Base-by-base conservation (phyloP, 2,888 invertebrate genomes). In the Calameuta idolon region DNA sequence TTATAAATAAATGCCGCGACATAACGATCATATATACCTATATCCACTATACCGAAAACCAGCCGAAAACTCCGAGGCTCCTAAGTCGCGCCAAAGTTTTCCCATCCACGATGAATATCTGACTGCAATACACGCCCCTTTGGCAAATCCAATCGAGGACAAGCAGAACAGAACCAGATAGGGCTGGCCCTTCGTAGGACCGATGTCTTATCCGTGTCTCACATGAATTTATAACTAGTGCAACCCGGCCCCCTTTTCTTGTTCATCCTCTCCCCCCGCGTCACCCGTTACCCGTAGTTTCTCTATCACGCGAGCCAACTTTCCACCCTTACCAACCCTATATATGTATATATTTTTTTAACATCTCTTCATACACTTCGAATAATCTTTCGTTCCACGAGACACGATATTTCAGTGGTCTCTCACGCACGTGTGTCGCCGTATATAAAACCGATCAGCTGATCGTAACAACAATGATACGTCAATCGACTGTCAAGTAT, bases 1-100 rank as follows among this genome's bases (percentile, higher is more conserved):
- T 83, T 81, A 80, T 81, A 79, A 79, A 81, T 80, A 80, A 83
- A 82, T 79, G 78, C 81, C 80, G 73, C 78, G 23, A 55, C 55
- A 9, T 55, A 55, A 55, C 55, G 55, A 55, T n/a, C n/a, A n/a
- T 23, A 9, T 23, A 9, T 23, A 55, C 55, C 55, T 9, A 23
- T 55, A 23, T 55, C 9, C 23, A 1, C 55, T 23, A 23, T 55
- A 55, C 23, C 5, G 5, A 55, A 55, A 55, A 55, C 55, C 55
- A 23, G 55, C 55, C 55, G 5, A 55, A 71, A 33, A 34, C 34
- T 71, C 11, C 9, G 33, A 71, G 15, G 30, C 34, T 71, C 71
- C 31, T 12, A 31, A 71, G 71, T 71, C 34, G 33, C 34, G 71
- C 23, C n/a, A 71, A 71, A 71, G 71, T 71, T 71, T 71, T 71